A percentile compares a stretch with the other conserved stretches of the same genome.
Conservation (phyloP, 2,888 invertebrate species). For the Acanthosepion esculentum region DNA sequence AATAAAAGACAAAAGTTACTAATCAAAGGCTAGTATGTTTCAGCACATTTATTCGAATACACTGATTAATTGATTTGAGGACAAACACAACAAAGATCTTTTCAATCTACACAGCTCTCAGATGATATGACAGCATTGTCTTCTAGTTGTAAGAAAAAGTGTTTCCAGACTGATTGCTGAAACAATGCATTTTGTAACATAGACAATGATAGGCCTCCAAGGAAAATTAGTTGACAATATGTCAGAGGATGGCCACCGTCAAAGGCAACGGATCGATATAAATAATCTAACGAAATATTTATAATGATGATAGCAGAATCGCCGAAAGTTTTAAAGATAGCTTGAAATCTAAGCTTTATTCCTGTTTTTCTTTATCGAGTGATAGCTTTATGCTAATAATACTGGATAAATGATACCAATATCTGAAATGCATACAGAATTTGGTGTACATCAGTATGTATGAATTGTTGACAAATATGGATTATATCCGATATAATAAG, state of each 20-base stretch:
- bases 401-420: too few relatives aligned
- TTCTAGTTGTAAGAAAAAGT: background rate
- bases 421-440: too few relatives aligned
- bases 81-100: background rate
- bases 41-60: background rate
- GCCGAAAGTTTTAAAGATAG: background rate
- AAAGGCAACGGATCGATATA: background rate
- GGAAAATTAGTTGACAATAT: background rate
- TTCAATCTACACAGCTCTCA: background rate
- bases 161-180: background rate
- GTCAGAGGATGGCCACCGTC: background rate
- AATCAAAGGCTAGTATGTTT: background rate
- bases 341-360: background rate
- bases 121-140: background rate
- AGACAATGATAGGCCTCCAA: constrained; percentile 33
- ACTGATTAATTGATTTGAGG: background rate
- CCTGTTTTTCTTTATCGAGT: background rate
- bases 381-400: too few relatives aligned
- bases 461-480: too few relatives aligned
- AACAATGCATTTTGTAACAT: background rate
- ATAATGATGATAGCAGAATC: background rate
- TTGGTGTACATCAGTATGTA: too few relatives aligned
- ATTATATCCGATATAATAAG: too few relatives aligned
- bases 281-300: background rate
- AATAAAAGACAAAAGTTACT: background rate